Conservation (phyloP, 2,888 invertebrate genomes). For the Rhorus exstirpatorius region DNA sequence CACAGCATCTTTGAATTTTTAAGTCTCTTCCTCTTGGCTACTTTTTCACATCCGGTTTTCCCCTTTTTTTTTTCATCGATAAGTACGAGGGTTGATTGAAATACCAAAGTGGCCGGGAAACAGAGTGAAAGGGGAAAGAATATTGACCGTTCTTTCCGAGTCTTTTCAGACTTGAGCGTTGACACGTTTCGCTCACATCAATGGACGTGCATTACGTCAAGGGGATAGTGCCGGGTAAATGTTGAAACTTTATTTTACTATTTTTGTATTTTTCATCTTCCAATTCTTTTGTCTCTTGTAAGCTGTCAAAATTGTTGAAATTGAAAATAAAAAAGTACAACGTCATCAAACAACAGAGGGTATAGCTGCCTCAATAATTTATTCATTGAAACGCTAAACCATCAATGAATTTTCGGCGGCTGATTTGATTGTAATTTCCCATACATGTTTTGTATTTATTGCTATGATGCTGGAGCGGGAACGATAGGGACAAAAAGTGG, state of each 20-base stretch:
- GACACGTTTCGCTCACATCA: background rate
- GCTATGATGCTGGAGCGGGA: background rate
- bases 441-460: background rate
- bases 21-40: background rate
- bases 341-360: too few relatives aligned
- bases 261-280: too few relatives aligned
- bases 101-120: background rate
- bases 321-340: too few relatives aligned
- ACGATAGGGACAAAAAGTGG: background rate
- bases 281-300: too few relatives aligned
- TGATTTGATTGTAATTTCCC: background rate
- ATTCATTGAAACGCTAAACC: too few relatives aligned
- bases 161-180: background rate
- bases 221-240: background rate
- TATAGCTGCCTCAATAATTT: too few relatives aligned
- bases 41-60: slow-evolving; percentile 10
- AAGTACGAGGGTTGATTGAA: slow-evolving; percentile 13
- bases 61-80: background rate
- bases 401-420: background rate
- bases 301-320: too few relatives aligned
- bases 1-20: slow-evolving; percentile 35
- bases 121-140: background rate
- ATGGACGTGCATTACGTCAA: background rate
- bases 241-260: background rate
- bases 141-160: background rate